Base-by-base conservation (phyloP, 2,797 vertebrate species). In the Harpagifer antarcticus region DNA sequence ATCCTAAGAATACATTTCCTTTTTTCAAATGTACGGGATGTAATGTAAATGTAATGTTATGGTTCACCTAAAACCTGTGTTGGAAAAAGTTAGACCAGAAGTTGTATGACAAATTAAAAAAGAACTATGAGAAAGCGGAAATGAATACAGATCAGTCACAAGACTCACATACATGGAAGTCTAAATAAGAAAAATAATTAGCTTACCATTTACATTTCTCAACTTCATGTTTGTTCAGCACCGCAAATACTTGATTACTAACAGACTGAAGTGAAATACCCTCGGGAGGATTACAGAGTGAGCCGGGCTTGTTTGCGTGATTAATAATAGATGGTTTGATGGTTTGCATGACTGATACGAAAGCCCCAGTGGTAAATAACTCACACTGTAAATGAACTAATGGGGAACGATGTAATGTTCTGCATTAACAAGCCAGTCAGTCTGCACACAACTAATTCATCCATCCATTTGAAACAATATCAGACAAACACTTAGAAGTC, bases 21-120 rank as follows among this genome's bases (percentile, higher is more conserved):
- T 88, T 85, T 37, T 57, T 76, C 64, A n/a, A 8, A 66, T 31
- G 48, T 49, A 50, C 3, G 43, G 17, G 62, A 74, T 33, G 23
- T 54, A 37, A 23, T 27, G 27, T 53, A n/a, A 49, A 59, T 57
- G 31, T 56, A 68, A 67, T 20, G 14, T 44, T 19, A 13, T 54
- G 12, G 61, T 68, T 62, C 53, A 49, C 57, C 65, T n/a, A 56
- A 52, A 62, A 20, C 23, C 43, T 15, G 14, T 13, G 15, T 43
- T 58, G 11, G 15, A 40, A 77, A 48, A 54, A 11, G 45, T 70
- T 27, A 2, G 9, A 66, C 19, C 1, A 23, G 16, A 27, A 4
- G 20, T 68, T 58, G 17, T 33, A 10, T 20, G 13, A 0, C 19
- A 16, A 20, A 27, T 10, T 12, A 40, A 59, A 64, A 44, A 9